Conservation (phyloP, 2,888 invertebrate genomes). For the Harpagoxenus sublaevis region DNA sequence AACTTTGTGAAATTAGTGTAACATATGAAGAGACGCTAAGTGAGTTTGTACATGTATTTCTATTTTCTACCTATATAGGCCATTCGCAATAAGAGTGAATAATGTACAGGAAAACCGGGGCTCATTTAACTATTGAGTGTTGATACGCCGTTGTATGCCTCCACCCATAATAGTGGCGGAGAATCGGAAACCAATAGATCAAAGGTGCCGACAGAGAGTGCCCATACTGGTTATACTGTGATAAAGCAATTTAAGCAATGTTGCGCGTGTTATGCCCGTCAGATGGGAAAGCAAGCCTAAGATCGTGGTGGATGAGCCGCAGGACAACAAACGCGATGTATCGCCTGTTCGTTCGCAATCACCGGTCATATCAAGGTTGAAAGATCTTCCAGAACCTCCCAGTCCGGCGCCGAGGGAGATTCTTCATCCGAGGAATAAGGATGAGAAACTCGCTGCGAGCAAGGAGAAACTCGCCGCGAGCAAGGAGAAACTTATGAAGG, state of each 20-base stretch:
- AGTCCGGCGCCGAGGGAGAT: constrained; percentile 82
- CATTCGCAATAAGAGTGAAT: no score
- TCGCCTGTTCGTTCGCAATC: constrained; percentile 76
- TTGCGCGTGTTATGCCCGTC: constrained; percentile 18
- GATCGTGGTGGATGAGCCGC: constrained; percentile 81
- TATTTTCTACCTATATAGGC: no score
- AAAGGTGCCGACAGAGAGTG: no score
- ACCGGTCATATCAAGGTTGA: constrained; percentile 71
- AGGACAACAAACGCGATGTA: constrained; percentile 73
- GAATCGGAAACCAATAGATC: no score
- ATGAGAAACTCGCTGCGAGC: constrained; percentile 73
- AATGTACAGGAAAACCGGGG: no score
- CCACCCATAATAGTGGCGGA: no score
- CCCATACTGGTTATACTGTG: no score
- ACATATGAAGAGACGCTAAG: no score
- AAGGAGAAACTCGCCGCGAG: constrained; percentile 76
- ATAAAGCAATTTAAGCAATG: not conserved
- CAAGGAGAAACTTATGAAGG: constrained; percentile 79
- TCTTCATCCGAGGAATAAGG: constrained; percentile 68
- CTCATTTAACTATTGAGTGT: no score
- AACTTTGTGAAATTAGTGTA: no score
- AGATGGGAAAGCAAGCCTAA: constrained; percentile 84
- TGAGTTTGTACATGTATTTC: no score
- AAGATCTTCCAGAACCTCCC: constrained; percentile 79
- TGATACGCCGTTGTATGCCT: no score